Evolutionary conservation across 1,140 invertebrate genomes (phyloP).

Genomic region (Contarinia nasturtii): DNA sequence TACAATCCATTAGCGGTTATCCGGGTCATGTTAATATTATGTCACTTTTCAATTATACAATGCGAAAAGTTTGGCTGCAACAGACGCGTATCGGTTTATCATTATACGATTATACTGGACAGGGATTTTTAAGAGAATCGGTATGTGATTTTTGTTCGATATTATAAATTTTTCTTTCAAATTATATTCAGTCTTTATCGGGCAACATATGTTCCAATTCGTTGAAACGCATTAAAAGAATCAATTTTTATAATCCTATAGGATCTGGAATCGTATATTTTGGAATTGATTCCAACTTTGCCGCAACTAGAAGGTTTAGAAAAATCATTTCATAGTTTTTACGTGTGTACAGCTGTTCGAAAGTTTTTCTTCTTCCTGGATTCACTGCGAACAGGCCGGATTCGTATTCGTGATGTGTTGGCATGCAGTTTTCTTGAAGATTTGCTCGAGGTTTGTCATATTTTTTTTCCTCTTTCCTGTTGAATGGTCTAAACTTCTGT

Average conservation of each 20-base stretch:
- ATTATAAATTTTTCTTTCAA: slow-evolving; percentile 17
- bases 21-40: slow-evolving; percentile 56
- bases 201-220: no score
- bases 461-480: neutral
- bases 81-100: slow-evolving; percentile 85
- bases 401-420: slow-evolving; percentile 80
- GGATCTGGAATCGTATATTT: slow-evolving; percentile 91
- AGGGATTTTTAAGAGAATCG: slow-evolving; percentile 76
- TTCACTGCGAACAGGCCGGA: slow-evolving; percentile 64
- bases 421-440: slow-evolving; percentile 85
- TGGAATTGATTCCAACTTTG: slow-evolving; percentile 78
- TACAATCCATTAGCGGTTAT: slow-evolving; percentile 65
- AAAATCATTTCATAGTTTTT: slow-evolving; percentile 88
- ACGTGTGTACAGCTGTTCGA: slow-evolving; percentile 84
- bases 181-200: no score
- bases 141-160: slow-evolving; percentile 28
- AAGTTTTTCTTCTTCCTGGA: slow-evolving; percentile 95
- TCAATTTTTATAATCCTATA: no score
- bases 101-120: slow-evolving; percentile 80
- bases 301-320: slow-evolving; percentile 76
- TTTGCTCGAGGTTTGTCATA: slow-evolving; percentile 48
- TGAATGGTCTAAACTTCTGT: no score
- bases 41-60: slow-evolving; percentile 86
- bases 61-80: slow-evolving; percentile 85
- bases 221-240: no score